Evolutionary conservation across 2,113 vertebrate genomes (phyloP).

Genomic region (Galeopterus variegatus): DNA sequence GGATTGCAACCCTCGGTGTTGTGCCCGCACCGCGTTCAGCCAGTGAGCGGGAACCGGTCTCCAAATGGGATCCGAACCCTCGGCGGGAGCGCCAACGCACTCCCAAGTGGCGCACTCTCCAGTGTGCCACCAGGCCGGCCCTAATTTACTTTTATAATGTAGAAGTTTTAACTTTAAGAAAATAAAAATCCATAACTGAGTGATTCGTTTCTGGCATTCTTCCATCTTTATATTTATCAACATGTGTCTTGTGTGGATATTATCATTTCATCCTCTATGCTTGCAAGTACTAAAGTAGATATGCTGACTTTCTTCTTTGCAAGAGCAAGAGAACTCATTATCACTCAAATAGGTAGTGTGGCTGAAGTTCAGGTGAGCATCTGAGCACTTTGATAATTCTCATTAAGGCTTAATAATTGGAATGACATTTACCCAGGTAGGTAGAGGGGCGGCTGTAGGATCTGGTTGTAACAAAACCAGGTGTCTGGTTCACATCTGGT

Average conservation of each 20-base stretch:
- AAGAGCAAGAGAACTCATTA: neutral
- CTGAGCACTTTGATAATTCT: too few species aligned
- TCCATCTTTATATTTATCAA: neutral
- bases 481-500: neutral
- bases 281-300: neutral
- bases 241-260: neutral
- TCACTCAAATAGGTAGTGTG: neutral
- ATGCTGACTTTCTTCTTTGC: neutral
- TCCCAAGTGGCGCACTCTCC: too few species aligned
- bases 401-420: neutral
- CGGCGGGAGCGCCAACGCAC: too few species aligned
- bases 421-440: neutral
- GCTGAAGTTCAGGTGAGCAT: neutral
- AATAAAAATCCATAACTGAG: neutral
- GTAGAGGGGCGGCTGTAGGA: neutral
- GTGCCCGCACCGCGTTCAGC: too few species aligned
- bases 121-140: too few species aligned
- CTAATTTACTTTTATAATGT: neutral
- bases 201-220: neutral
- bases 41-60: too few species aligned
- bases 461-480: neutral
- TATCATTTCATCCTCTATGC: neutral
- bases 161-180: neutral
- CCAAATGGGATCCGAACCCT: too few species aligned
- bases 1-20: too few species aligned